Evolutionary conservation across 23 tunicate genomes (phyloP), one percentile per base, ranked within the genome.

Genomic region (Trididemnum miniatum): DNA sequence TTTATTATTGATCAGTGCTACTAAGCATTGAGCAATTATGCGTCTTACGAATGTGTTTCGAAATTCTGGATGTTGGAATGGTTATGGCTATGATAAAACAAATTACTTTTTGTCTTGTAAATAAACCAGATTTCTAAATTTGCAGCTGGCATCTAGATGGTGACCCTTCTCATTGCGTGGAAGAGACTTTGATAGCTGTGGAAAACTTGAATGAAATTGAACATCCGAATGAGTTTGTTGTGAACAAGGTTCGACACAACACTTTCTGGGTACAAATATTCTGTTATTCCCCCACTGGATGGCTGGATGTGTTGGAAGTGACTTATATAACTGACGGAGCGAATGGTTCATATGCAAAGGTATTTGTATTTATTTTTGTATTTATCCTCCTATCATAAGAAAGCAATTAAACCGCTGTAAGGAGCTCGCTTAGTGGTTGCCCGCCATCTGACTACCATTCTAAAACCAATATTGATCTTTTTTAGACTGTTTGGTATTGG

Each of bases 241-340:
- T 88, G 1, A 88, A 88, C 40, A 83, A 83, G 50, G 87, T 88
- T 0, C 50, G 83, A 26, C 63, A 88, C 60, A 75, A 87, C 20
- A 82, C 74, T 73, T 31, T 75, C 33, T 87, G 92, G 92, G 65
- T 88, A 20, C 87, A 88, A 65, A 77, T 88, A 34, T 88, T 51
- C 74, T 78, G 84, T 35, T 88, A 88, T 36, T 84, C 94, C 18
- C 88, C 87, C 33, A 81, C 94, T 54, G 94, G 94, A n/a, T 88
- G 94, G 94, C 79, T 88, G 28, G 87, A 88, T 83, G 87, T 88
- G 20, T 31, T 88, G 62, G 94, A 88, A 71, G 50, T 88, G 51
- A 67, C 80, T 18, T 82, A 77, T 28, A 29, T 83, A 20, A 24
- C 73, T 1, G 40, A 1, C 59, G 94, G 63, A 60, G 80, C 65